A percentile compares a stretch with the other conserved stretches of the same genome.
phyloP scores from a whole-genome alignment of 1,140 invertebrate genomes.

The Drosophila pectinifera region DNA sequence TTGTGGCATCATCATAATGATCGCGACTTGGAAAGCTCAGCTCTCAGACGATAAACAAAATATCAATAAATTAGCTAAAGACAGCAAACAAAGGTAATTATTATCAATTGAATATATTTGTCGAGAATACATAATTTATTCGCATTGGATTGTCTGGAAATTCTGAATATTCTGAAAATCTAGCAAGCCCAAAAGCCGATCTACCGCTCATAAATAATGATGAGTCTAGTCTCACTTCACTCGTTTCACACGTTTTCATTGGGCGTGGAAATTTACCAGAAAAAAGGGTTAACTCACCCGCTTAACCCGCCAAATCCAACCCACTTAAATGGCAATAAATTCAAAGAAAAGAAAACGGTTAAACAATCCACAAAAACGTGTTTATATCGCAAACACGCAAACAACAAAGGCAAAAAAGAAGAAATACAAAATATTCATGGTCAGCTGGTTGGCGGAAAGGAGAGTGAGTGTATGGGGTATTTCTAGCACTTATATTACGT shows the following conservation, averaged over 20 bases:
- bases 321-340: slow-evolving; percentile 41
- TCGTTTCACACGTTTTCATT: slow-evolving; percentile 44
- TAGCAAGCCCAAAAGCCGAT: slow-evolving; percentile 15
- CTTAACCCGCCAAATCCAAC: slow-evolving; percentile 35
- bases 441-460: slow-evolving; percentile 13
- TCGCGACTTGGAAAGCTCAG: slow-evolving; percentile 31
- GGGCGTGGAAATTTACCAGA: slow-evolving; percentile 32
- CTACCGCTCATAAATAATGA: slow-evolving; percentile 19
- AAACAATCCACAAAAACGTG: slow-evolving; percentile 49
- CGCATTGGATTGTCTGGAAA: slow-evolving; percentile 22
- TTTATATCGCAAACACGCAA: slow-evolving; percentile 39
- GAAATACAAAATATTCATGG: slow-evolving; percentile 49
- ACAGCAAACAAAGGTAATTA: slow-evolving; percentile 18
- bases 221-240: too few relatives aligned
- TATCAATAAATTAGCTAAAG: slow-evolving; percentile 2
- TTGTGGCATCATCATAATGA: slow-evolving; percentile 50
- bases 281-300: slow-evolving; percentile 21
- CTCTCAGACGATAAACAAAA: slow-evolving; percentile 18
- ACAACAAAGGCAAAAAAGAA: slow-evolving; percentile 36
- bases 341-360: slow-evolving; percentile 33
- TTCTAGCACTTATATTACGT: slow-evolving; percentile 48
- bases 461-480: slow-evolving; percentile 1
- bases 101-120: slow-evolving; percentile 21
- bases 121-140: slow-evolving; percentile 34
- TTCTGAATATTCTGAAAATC: slow-evolving; percentile 15